phyloP scores from a whole-genome alignment of 2,113 vertebrate species.

The Atractosteus spatula region DNA sequence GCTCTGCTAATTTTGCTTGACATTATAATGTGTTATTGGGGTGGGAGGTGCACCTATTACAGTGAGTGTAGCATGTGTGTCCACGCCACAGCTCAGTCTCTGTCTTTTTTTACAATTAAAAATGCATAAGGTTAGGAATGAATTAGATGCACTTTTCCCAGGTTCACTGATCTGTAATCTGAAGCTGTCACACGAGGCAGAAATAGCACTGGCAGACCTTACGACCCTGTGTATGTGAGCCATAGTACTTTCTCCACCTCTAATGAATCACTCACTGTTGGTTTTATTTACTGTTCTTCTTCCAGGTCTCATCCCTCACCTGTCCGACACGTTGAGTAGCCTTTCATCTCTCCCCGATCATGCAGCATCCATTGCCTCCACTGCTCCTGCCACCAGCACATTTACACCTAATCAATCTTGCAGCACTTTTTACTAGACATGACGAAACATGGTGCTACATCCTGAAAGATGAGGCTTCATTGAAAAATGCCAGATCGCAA shows the following conservation, averaged over 20 bases:
- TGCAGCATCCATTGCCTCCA: constrained; percentile 59
- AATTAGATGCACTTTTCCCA: constrained; percentile 57
- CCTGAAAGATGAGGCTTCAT: constrained; percentile 52
- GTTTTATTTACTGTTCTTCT: constrained; percentile 67
- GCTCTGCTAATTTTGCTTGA: not conserved
- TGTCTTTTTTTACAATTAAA: constrained; percentile 62
- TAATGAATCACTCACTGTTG: constrained; percentile 60
- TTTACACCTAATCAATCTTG: constrained; percentile 78
- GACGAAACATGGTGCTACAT: constrained; percentile 31
- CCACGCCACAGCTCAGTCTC: constrained; percentile 25
- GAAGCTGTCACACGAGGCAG: constrained; percentile 56
- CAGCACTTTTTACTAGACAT: constrained; percentile 76
- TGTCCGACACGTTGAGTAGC: constrained; percentile 72
- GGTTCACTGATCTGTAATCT: constrained; percentile 59
- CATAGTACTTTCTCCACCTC: constrained; percentile 6
- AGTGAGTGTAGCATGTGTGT: constrained; percentile 18
- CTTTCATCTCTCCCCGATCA: constrained; percentile 75
- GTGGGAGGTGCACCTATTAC: constrained; percentile 26
- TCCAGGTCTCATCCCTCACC: constrained; percentile 75
- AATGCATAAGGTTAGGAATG: constrained; percentile 64
- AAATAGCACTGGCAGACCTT: constrained; percentile 28
- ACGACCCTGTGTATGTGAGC: constrained; percentile 44
- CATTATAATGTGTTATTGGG: constrained; percentile 26
- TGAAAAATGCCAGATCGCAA: constrained; percentile 56
- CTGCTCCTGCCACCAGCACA: constrained; percentile 68